A percentile compares a stretch with the other conserved stretches of the same genome.
These are phyloP conservation scores for Pardalotus punctatus DNA, from an alignment of 2,113 vertebrate species.

Conservation along the genomic window DNA sequence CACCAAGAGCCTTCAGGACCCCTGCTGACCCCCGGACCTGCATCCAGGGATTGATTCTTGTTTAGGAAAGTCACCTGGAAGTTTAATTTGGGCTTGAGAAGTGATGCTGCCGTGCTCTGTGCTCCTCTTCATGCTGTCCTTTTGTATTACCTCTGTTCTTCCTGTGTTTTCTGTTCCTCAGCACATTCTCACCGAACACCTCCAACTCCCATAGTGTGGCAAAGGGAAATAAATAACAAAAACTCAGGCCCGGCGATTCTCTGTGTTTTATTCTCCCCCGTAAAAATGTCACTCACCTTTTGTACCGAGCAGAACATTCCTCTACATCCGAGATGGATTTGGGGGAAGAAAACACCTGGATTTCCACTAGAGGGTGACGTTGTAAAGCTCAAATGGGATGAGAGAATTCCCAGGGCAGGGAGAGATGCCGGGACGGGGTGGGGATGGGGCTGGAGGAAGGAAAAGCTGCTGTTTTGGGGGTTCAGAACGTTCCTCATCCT, in stretches of 20 bases:
- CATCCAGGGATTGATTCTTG: background rate
- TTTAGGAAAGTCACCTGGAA: background rate
- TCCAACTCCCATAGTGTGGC: background rate
- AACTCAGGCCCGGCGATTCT: background rate
- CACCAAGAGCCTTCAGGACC: background rate
- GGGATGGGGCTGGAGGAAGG: background rate
- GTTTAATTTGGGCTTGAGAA: background rate
- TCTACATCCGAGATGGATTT: background rate
- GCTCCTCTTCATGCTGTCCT: background rate
- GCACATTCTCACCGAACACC: background rate
- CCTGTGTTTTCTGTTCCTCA: background rate
- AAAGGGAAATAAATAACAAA: background rate
- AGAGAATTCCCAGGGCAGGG: background rate
- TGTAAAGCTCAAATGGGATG: slow-evolving; percentile 39
- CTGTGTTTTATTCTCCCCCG: background rate
- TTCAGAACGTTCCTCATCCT: background rate
- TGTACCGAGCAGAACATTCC: background rate
- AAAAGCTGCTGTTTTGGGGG: background rate
- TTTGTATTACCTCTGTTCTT: background rate
- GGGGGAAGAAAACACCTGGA: background rate
- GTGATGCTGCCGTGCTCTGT: background rate
- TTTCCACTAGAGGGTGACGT: slow-evolving; percentile 69
- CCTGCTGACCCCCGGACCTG: background rate
- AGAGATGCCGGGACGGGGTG: background rate
- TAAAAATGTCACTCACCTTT: background rate